Percentiles rank a stretch among this genome's conserved stretches.
Evolutionary conservation across 2,888 invertebrate genomes (phyloP).

Genomic region (Athalia circularis): DNA sequence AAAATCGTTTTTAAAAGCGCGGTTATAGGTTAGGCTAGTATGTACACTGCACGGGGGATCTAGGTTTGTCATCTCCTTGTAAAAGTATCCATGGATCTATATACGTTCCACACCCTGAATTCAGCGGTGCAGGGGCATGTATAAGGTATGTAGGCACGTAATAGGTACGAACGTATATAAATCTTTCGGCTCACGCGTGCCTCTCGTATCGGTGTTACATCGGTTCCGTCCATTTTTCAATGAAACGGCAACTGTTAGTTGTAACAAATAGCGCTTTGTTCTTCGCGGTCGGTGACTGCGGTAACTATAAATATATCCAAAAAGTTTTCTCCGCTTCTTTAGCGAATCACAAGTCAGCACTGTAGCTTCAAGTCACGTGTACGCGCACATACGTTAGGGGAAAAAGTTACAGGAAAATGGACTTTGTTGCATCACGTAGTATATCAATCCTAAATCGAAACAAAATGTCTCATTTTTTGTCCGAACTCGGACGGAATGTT

Average conservation of each 20-base stretch:
- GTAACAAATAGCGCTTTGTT: slow-evolving; percentile 42
- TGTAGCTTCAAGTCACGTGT: too few species aligned
- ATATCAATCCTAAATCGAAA: not conserved
- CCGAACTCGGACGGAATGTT: too few species aligned
- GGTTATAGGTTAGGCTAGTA: not conserved
- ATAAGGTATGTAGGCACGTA: slow-evolving; percentile 35
- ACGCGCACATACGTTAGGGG: not conserved
- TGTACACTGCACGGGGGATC: not conserved
- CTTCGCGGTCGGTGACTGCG: slow-evolving; percentile 40
- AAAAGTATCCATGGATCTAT: not conserved
- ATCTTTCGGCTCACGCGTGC: slow-evolving; percentile 27
- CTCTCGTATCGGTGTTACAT: slow-evolving; percentile 41
- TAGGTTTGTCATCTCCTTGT: slow-evolving; percentile 12
- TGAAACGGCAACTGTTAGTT: slow-evolving; percentile 42
- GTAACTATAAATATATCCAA: slow-evolving; percentile 42
- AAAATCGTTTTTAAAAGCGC: not conserved
- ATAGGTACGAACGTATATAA: slow-evolving; percentile 35
- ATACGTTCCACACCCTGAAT: not conserved
- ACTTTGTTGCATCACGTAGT: not conserved
- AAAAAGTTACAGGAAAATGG: slow-evolving; percentile 22
- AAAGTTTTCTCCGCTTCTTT: slow-evolving; percentile 18
- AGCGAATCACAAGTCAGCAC: not conserved
- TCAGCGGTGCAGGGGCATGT: not conserved
- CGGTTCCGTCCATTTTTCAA: slow-evolving; percentile 34
- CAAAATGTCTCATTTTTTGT: too few species aligned